A percentile compares a stretch with the other conserved stretches of the same genome.
These are phyloP conservation scores for Sisyra nigra DNA, from an alignment of 2,888 invertebrate genomes.

Conservation along the genomic window DNA sequence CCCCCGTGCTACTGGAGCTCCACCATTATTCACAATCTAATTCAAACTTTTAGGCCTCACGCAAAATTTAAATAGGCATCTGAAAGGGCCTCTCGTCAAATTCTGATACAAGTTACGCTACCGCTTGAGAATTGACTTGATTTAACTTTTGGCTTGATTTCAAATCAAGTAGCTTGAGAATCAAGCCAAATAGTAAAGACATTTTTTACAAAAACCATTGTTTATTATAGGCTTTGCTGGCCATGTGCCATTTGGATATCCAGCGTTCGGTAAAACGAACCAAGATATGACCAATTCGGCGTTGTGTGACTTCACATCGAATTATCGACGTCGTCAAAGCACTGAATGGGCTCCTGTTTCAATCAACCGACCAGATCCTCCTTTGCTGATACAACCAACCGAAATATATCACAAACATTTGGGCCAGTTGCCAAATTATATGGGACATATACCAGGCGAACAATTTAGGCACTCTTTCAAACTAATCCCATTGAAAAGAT, in stretches of 20 bases:
- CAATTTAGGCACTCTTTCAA: constrained; percentile 39
- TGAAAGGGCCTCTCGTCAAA: too few species aligned
- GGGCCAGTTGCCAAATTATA: constrained; percentile 60
- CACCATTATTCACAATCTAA: too few species aligned
- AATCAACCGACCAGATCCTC: constrained; percentile 33
- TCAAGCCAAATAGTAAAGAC: too few species aligned
- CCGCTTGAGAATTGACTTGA: too few species aligned
- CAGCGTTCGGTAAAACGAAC: constrained; percentile 44
- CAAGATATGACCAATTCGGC: constrained; percentile 52
- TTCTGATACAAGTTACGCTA: too few species aligned
- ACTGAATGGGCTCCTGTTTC: constrained; percentile 61
- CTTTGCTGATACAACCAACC: constrained; percentile 30
- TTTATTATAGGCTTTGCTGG: constrained; percentile 44
- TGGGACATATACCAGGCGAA: constrained; percentile 61
- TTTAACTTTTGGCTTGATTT: too few species aligned
- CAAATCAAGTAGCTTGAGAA: too few species aligned
- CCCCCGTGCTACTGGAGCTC: too few species aligned
- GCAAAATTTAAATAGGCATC: too few species aligned
- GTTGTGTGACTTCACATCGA: constrained; percentile 57
- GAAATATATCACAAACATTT: constrained; percentile 58
- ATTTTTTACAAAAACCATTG: too few species aligned
- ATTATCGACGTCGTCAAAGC: constrained; percentile 52
- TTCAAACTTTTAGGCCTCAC: too few species aligned
- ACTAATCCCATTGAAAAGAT: constrained; percentile 1
- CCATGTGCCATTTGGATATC: constrained; percentile 48